Conservation (phyloP, 2,113 vertebrate genomes). For the Oxyura jamaicensis region DNA sequence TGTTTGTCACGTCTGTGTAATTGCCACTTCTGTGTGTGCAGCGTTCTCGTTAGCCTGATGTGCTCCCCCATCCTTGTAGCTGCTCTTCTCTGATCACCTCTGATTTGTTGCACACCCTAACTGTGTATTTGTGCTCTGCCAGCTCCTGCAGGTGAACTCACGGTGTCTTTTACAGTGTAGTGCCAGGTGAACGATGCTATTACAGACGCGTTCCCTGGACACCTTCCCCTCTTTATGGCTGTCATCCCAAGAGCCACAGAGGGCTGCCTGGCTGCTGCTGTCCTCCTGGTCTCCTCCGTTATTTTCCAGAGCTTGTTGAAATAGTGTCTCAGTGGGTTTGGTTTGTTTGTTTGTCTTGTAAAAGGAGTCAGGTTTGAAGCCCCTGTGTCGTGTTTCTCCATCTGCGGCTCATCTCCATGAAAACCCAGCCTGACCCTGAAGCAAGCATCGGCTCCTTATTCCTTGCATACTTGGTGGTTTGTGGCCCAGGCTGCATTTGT, state of each 20-base stretch:
- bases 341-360: too few relatives aligned
- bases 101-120: fast-evolving
- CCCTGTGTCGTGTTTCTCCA: not conserved
- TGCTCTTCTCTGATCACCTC: not conserved
- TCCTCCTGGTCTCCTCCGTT: fast-evolving
- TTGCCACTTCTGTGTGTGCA: not conserved
- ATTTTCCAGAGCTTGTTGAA: not conserved
- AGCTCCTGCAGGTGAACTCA: not conserved
- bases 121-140: not conserved
- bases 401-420: not conserved
- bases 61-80: not conserved
- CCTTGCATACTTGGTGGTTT: not conserved
- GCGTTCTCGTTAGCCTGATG: not conserved
- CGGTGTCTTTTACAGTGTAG: fast-evolving
- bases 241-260: too few relatives aligned
- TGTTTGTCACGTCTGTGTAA: not conserved
- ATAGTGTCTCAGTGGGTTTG: fast-evolving
- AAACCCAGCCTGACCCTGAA: not conserved
- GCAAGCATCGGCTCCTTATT: not conserved
- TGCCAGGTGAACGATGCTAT: not conserved
- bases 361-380: not conserved
- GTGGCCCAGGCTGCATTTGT: too few relatives aligned
- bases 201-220: not conserved
- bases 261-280: too few relatives aligned
- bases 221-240: not conserved